Conservation (phyloP, 2,888 invertebrate genomes). For the Acanthococcus lagerstroemiae region DNA sequence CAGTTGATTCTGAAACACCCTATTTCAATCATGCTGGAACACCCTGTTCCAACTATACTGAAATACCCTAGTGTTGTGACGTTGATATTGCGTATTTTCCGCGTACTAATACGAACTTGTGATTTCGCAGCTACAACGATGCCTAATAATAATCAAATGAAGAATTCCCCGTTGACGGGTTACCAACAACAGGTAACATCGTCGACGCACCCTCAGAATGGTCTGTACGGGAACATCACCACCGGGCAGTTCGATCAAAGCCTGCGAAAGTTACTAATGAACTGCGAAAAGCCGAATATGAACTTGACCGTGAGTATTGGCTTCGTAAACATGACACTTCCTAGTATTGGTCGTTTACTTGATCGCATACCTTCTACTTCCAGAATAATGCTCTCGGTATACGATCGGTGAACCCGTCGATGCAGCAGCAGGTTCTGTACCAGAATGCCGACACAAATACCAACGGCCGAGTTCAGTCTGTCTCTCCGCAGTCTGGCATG, state of each 20-base stretch:
- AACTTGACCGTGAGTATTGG: background rate
- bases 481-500: slow-evolving; percentile 10
- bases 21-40: too few relatives aligned
- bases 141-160: background rate
- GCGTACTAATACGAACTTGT: background rate
- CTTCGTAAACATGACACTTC: too few relatives aligned
- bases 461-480: slow-evolving; percentile 9
- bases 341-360: too few relatives aligned
- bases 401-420: background rate
- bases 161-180: background rate
- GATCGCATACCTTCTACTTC: too few relatives aligned
- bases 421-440: slow-evolving; percentile 3
- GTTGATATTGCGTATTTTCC: background rate
- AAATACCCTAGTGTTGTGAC: background rate
- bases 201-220: slow-evolving; percentile 54
- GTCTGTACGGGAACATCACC: background rate
- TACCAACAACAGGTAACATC: slow-evolving; percentile 54
- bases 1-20: too few relatives aligned
- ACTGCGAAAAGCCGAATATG: slow-evolving; percentile 8
- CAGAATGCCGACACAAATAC: slow-evolving; percentile 19
- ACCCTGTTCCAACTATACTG: too few relatives aligned
- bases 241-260: slow-evolving; percentile 10
- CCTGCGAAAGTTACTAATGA: slow-evolving; percentile 22
- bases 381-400: background rate
- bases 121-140: background rate